phyloP scores from a whole-genome alignment of 2,113 vertebrate genomes.

The Marmota monax region DNA sequence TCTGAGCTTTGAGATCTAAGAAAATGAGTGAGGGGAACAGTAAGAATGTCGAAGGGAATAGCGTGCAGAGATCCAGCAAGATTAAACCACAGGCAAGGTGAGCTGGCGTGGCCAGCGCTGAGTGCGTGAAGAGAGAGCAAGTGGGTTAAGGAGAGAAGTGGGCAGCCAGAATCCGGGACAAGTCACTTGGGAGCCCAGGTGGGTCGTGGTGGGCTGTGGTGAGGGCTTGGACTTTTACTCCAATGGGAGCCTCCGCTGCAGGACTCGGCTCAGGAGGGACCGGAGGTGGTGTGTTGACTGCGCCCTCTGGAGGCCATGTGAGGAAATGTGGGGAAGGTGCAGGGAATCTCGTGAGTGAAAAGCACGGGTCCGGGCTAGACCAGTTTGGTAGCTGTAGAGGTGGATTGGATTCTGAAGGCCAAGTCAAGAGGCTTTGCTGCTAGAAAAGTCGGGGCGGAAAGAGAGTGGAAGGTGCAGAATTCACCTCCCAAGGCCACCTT shows the following conservation, averaged over 20 bases:
- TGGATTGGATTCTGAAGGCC: neutral
- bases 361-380: neutral
- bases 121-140: neutral
- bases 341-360: fast-evolving
- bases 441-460: neutral
- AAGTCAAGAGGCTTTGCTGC: neutral
- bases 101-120: neutral
- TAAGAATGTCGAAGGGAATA: neutral
- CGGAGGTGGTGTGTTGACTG: neutral
- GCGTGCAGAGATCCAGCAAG: neutral
- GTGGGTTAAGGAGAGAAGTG: neutral
- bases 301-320: neutral
- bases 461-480: neutral
- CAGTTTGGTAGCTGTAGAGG: neutral
- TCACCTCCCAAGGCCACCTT: neutral
- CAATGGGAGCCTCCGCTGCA: neutral
- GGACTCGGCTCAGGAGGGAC: neutral
- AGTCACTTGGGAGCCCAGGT: neutral
- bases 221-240: neutral
- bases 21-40: neutral
- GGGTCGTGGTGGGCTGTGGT: neutral
- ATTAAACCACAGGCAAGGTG: neutral
- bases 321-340: neutral
- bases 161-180: neutral
- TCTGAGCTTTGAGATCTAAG: neutral